phyloP scores from a whole-genome alignment of 2,888 invertebrate species.

The Arctia plantaginis region DNA sequence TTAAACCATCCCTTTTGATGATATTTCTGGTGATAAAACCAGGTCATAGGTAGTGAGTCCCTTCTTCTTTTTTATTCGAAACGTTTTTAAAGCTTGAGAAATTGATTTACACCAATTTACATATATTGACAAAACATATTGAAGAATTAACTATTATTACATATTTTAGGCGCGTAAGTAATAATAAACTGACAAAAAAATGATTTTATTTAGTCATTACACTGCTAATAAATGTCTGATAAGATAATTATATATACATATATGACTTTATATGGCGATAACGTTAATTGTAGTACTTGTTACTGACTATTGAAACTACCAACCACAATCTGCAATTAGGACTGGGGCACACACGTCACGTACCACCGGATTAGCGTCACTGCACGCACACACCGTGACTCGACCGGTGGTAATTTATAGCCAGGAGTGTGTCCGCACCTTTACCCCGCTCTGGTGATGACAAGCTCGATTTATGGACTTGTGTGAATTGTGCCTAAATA shows the following conservation, averaged over 20 bases:
- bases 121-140: background rate
- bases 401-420: conserved; percentile 62
- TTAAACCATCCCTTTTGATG: background rate
- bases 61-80: too few species aligned
- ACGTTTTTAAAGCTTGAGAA: background rate
- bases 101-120: background rate
- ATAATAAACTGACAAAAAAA: background rate
- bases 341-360: conserved; percentile 61
- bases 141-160: background rate
- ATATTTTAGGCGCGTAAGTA: background rate
- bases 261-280: conserved; percentile 17
- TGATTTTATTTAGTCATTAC: background rate
- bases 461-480: conserved; percentile 70
- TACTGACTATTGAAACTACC: conserved; percentile 47
- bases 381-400: conserved; percentile 63
- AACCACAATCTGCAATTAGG: conserved; percentile 57
- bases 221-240: conserved; percentile 21
- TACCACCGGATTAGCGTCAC: conserved; percentile 61
- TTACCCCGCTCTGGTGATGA: conserved; percentile 72
- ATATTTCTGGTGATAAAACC: background rate
- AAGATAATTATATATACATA: conserved; percentile 21
- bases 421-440: conserved; percentile 74
- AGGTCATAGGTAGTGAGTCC: background rate
- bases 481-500: conserved; percentile 59
- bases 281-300: conserved; percentile 25